Evolutionary conservation across 2,888 invertebrate species (phyloP), one percentile per base, ranked within the genome.

Genomic region (Lochmaea capreae): DNA sequence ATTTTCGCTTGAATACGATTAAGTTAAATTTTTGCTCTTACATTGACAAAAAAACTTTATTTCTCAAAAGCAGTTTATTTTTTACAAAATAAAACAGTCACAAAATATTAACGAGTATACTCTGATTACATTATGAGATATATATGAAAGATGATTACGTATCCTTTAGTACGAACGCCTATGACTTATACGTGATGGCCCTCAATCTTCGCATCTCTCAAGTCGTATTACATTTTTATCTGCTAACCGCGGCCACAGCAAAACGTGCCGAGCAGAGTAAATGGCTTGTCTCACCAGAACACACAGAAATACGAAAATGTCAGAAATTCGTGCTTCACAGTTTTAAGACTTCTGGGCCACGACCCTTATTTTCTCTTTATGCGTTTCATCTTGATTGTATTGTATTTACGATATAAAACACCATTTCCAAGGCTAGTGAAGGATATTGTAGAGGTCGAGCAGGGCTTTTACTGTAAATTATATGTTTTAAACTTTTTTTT

Each of bases 151-250:
- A 71, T 71, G 70, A 57, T 18, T 65, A 68, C 61, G 62, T 59
- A 67, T 42, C 71, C 42, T 33, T 12, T 42, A 62, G 62, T 42
- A 43, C 62, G 62, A 16, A 65, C 74, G 82, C 82, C 79, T 82
- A 81, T 82, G 82, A 68, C 52, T 62, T 43, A 80, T 79, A 80
- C 82, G 81, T 84, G 83, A 84, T 83, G 82, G 83, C 81, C 43
- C 76, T 77, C 77, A 74, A 76, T 77, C 77, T 77, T 77, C 76
- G 49, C 76, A 49, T 59, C 61, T 83, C 82, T 82, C 84, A 82
- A 82, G 83, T 83, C 84, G 84, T 83, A 85, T 85, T 85, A 85
- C 84, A 84, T 84, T 85, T 85, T 85, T 85, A 85, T 85, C 85
- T 83, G 79, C 76, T 80, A 81, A 79, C 82, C 80, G 81, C 83